These are phyloP conservation scores for Rhopalosiphum nymphaeae DNA, from an alignment of 2,888 invertebrate genomes.

Conservation along the genomic window DNA sequence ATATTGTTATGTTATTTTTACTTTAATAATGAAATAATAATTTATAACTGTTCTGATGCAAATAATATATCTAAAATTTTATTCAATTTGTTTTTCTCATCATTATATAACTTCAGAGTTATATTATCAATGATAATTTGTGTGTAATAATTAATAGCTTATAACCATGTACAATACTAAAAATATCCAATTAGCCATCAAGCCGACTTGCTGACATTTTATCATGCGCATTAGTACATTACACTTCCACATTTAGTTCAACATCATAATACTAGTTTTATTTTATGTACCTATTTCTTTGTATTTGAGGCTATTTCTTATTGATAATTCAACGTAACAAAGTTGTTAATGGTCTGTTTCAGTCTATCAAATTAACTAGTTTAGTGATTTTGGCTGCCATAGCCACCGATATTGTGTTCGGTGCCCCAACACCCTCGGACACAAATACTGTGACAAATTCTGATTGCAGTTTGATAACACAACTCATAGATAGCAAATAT, in stretches of 20 bases:
- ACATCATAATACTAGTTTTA: neutral
- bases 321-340: neutral
- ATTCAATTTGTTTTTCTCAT: no score
- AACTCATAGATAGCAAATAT: constrained; percentile 81
- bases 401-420: neutral
- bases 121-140: no score
- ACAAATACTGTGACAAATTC: neutral
- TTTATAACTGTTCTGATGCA: no score
- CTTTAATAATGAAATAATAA: no score
- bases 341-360: neutral
- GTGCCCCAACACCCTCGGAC: neutral
- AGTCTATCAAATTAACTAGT: neutral
- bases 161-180: neutral
- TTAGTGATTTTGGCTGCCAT: neutral
- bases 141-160: no score
- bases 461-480: neutral
- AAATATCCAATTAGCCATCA: neutral
- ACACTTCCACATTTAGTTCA: neutral
- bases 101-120: no score
- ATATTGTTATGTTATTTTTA: no score
- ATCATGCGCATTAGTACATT: neutral
- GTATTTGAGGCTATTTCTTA: neutral
- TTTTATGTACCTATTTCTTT: neutral
- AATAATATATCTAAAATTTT: no score
- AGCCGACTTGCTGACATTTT: neutral